Percentiles rank a stretch among this genome's conserved stretches.
These are phyloP conservation scores for Odontocerum albicorne DNA, from an alignment of 2,888 invertebrate species.

Conservation along the genomic window DNA sequence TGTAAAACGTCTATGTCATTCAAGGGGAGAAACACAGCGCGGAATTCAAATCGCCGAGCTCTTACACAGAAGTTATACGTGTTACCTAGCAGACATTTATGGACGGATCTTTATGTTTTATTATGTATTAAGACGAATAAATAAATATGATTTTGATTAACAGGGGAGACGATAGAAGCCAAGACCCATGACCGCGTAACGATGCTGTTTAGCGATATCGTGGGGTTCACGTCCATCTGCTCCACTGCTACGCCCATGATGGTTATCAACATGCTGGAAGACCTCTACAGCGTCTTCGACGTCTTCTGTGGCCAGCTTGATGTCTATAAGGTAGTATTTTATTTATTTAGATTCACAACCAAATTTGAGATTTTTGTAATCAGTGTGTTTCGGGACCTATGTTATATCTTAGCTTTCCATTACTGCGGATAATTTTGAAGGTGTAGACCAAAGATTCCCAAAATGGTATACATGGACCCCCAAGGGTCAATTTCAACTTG, in stretches of 20 bases:
- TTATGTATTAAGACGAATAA: neutral
- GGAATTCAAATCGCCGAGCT: neutral
- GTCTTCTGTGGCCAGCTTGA: conserved; percentile 89
- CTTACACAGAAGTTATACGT: neutral
- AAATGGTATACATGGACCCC: no score
- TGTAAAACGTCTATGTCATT: no score
- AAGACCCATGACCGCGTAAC: conserved; percentile 93
- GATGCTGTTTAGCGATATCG: conserved; percentile 95
- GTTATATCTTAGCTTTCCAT: no score
- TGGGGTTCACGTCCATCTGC: conserved; percentile 95
- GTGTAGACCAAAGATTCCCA: no score
- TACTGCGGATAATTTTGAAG: no score
- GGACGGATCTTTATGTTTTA: neutral
- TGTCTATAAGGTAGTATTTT: conserved; percentile 91
- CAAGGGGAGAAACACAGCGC: no score
- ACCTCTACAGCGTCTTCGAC: conserved; percentile 91
- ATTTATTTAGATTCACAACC: no score
- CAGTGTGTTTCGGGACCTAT: no score
- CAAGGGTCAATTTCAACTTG: no score
- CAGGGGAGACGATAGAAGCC: conserved; percentile 88
- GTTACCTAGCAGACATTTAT: neutral
- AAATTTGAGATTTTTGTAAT: no score
- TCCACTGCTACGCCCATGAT: conserved; percentile 93
- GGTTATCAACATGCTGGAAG: conserved; percentile 93
- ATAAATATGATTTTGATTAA: neutral